These are phyloP conservation scores for Alcis repandata DNA, from an alignment of 2,888 invertebrate genomes.

Conservation along the genomic window DNA sequence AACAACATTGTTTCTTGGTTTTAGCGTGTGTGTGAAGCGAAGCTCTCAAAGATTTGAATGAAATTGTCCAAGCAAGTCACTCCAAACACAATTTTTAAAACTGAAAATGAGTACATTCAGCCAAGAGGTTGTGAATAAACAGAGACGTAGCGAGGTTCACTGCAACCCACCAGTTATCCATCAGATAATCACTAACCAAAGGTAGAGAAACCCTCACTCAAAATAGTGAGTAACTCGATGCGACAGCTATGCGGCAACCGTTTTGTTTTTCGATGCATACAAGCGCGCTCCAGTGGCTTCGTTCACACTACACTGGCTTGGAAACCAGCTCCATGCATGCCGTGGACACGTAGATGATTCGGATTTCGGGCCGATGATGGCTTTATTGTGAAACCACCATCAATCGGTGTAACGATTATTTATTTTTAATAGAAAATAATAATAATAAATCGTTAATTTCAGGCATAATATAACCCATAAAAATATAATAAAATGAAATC, in stretches of 20 bases:
- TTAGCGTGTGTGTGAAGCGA: no score
- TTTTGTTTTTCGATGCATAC: slow-evolving; percentile 41
- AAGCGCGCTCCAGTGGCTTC: slow-evolving; percentile 44
- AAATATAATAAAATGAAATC: no score
- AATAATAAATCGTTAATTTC: no score
- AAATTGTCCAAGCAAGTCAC: no score
- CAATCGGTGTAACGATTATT: not conserved
- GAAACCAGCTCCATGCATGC: slow-evolving; percentile 5
- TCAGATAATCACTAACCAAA: not conserved
- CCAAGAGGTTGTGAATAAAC: no score
- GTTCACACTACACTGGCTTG: slow-evolving; percentile 45
- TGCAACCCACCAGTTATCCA: no score
- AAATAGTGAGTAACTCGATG: not conserved
- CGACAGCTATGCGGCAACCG: slow-evolving; percentile 1
- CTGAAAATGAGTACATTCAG: no score
- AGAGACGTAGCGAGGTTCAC: no score
- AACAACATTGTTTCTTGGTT: no score
- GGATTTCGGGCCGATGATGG: slow-evolving; percentile 7
- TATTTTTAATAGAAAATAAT: not conserved
- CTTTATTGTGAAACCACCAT: slow-evolving; percentile 11
- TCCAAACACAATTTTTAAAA: no score
- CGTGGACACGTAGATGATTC: slow-evolving; percentile 6
- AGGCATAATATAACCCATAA: no score
- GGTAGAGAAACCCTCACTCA: not conserved
- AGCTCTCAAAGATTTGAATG: no score